Evolutionary conservation across 23 tunicate genomes (phyloP).

Genomic region (Ascidia mentula): DNA sequence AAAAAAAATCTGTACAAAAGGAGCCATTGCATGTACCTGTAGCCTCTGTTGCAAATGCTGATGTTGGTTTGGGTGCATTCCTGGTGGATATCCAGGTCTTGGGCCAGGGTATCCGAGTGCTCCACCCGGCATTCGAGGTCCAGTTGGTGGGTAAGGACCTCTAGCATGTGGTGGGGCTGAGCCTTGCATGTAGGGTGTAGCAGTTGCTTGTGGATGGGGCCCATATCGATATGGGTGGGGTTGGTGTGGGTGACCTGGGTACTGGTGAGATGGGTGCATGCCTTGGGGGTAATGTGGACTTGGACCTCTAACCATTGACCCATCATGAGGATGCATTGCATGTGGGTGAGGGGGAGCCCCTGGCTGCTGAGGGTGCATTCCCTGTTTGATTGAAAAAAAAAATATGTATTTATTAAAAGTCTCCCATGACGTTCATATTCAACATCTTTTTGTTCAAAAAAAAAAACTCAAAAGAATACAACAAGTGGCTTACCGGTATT

Average conservation of each 20-base stretch:
- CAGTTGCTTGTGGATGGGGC: slow-evolving; percentile 46
- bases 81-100: slow-evolving; percentile 18
- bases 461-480: no score
- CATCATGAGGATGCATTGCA: slow-evolving; percentile 47
- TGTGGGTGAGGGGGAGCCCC: slow-evolving; percentile 15
- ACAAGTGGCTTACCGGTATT: background rate
- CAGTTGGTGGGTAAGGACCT: slow-evolving; percentile 39
- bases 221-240: slow-evolving; percentile 43
- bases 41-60: slow-evolving; percentile 58
- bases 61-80: slow-evolving; percentile 45
- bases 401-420: no score
- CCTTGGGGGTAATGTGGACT: slow-evolving; percentile 21
- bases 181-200: slow-evolving; percentile 24
- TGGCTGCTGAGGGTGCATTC: slow-evolving; percentile 25
- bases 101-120: slow-evolving; percentile 15
- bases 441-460: no score
- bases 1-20: no score
- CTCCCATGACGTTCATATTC: no score
- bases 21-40: slow-evolving; percentile 39
- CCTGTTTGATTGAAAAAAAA: background rate
- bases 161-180: slow-evolving; percentile 34
- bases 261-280: slow-evolving; percentile 34
- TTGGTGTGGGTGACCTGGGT: slow-evolving; percentile 29
- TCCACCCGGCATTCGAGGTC: slow-evolving; percentile 41
- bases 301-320: slow-evolving; percentile 32